Evolutionary conservation across 2,113 vertebrate genomes (phyloP).

Genomic region (Mobula birostris): DNA sequence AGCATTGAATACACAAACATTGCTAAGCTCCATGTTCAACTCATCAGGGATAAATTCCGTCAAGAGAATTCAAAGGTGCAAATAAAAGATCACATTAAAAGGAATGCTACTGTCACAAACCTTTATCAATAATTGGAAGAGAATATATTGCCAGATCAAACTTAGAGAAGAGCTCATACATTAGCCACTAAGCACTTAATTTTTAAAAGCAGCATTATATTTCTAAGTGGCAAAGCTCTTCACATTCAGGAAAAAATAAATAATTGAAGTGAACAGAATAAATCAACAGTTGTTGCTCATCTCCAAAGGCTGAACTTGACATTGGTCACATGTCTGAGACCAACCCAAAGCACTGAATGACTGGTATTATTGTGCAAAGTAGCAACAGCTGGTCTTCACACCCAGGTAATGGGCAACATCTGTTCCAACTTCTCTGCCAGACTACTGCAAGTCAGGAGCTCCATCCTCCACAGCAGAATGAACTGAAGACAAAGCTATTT

Average conservation of each 20-base stretch:
- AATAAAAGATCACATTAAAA: background rate
- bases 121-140: background rate
- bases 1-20: background rate
- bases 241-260: background rate
- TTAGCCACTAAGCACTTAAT: background rate
- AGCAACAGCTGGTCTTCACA: background rate
- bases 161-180: background rate
- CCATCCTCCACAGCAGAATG: conserved; percentile 44
- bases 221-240: background rate
- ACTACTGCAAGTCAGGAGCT: conserved; percentile 44
- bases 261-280: no score
- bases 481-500: conserved; percentile 37
- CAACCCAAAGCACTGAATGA: background rate
- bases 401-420: conserved; percentile 41
- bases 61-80: background rate
- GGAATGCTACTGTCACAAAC: background rate
- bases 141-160: background rate
- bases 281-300: background rate
- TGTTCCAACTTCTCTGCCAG: conserved; percentile 42
- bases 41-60: background rate
- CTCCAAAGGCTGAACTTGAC: background rate
- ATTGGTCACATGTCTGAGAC: background rate
- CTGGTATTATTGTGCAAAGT: background rate
- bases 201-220: background rate
- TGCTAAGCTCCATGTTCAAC: background rate